Base-by-base conservation (phyloP, 2,113 vertebrate genomes). In the Corythaixoides concolor region DNA sequence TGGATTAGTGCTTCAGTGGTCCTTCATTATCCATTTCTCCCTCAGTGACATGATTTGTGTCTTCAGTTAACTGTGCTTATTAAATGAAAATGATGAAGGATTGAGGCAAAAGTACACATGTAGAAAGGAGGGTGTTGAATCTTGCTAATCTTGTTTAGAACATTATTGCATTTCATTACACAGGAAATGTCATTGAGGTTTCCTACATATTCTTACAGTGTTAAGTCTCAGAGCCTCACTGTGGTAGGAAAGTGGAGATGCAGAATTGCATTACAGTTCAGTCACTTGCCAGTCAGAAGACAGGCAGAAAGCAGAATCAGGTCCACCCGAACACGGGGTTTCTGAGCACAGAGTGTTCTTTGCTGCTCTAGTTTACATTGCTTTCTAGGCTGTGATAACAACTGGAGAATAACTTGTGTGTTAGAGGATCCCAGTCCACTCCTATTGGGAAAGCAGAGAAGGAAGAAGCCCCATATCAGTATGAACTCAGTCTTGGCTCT, bases 11-110 rank as follows among this genome's bases (percentile, higher is more conserved):
- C 85, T 95, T 96, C 96, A 87, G 73, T 93, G 68, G 95, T 90
- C 95, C 86, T 97, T 95, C 92, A 91, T 93, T 97, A 95, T 95
- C 84, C 69, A 69, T 76, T 79, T 96, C 53, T 95, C 89, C 84
- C 86, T 79, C 45, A 87, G 73, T 79, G 92, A 62, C 53, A 75
- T 64, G 86, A 85, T 90, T 81, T 58, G 3, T 89, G 16, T 87
- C 66, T 93, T 89, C 88, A 66, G 83, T 92, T 90, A 94, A 85
- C 56, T 69, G 35, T 82, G 76, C 45, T 92, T 95, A 92, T 96
- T 97, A 90, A 95, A 91, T 69, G 35, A 85, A 86, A 90, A 89
- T 28, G 16, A 64, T 78, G 55, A 92, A 92, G 59, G 35, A 72
- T 13, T 75, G 72, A 89, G 86, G 58, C 53, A 93, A 89, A 95